Percentiles rank a stretch among this genome's conserved stretches.
These are phyloP conservation scores for Manis crassicaudata DNA, from an alignment of 2,797 vertebrate species.

Conservation along the genomic window DNA sequence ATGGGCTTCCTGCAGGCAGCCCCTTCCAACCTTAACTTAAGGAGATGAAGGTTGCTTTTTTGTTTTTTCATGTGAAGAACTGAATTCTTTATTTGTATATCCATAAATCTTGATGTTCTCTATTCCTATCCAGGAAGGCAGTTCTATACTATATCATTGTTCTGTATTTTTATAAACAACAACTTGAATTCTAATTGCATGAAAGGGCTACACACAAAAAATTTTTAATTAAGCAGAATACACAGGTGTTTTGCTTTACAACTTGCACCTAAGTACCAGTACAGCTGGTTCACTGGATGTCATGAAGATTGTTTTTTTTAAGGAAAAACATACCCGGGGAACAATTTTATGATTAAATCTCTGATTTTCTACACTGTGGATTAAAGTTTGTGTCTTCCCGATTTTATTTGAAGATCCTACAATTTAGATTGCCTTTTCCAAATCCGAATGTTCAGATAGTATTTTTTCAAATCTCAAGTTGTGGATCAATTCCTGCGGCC, in stretches of 20 bases:
- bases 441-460: not conserved
- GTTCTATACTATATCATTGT: not conserved
- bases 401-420: conserved; percentile 1
- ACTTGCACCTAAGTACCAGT: not conserved
- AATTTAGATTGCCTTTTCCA: not conserved
- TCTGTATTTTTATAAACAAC: not conserved
- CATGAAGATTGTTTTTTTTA: not conserved
- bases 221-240: conserved; percentile 85
- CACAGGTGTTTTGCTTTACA: conserved; percentile 82
- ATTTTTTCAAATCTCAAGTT: not conserved
- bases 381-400: not conserved
- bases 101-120: not conserved
- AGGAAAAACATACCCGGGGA: not conserved
- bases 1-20: not conserved
- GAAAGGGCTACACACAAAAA: conserved; percentile 88
- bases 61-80: not conserved
- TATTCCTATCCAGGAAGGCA: not conserved
- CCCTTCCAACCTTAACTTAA: not conserved
- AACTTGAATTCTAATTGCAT: conserved; percentile 72
- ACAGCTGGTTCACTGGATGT: not conserved
- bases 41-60: not conserved
- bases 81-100: not conserved
- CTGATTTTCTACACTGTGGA: not conserved
- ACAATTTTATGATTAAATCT: not conserved
- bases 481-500: not conserved